Conservation (phyloP, 2,888 invertebrate species). For the Laothoe populi region DNA sequence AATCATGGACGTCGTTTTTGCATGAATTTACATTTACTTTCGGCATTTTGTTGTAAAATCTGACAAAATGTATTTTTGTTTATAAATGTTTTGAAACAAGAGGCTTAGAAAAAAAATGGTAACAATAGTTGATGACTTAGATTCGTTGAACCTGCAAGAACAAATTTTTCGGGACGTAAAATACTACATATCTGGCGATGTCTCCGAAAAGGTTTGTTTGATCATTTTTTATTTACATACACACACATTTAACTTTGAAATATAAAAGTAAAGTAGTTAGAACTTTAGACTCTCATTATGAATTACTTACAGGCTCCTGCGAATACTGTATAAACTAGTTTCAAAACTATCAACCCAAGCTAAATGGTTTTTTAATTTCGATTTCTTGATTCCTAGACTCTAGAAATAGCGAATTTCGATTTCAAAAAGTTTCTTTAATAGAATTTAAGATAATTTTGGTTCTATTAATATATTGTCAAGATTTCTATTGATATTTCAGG, state of each 20-base stretch:
- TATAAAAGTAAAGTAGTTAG: not conserved
- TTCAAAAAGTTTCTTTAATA: no score
- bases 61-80: constrained; percentile 65
- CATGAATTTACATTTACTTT: constrained; percentile 53
- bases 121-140: constrained; percentile 83
- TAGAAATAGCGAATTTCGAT: no score
- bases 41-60: constrained; percentile 64
- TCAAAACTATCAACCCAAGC: no score
- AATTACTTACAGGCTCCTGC: not conserved
- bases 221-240: constrained; percentile 57
- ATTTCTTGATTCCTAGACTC: no score
- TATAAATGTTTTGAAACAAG: constrained; percentile 41
- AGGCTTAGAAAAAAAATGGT: constrained; percentile 72
- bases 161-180: constrained; percentile 93
- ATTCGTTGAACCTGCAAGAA: constrained; percentile 81
- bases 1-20: constrained; percentile 72
- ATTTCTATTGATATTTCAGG: no score
- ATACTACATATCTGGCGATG: constrained; percentile 92
- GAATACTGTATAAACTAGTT: no score
- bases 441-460: no score
- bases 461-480: no score
- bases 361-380: not conserved
- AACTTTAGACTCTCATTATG: not conserved
- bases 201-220: constrained; percentile 88
- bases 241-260: not conserved